phyloP scores from a whole-genome alignment of 2,888 invertebrate genomes.

The Acleris literana region DNA sequence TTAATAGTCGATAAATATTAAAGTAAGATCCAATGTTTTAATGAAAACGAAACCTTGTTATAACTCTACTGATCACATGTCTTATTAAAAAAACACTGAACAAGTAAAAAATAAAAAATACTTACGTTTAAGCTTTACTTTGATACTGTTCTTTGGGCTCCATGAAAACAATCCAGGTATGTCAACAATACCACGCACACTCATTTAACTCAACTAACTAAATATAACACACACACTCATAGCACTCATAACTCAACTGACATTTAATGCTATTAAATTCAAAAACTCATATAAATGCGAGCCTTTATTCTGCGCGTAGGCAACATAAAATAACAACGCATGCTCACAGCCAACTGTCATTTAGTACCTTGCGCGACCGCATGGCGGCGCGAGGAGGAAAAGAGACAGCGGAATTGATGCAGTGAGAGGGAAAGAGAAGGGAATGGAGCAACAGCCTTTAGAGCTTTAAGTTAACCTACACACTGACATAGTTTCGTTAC shows the following conservation, averaged over 20 bases:
- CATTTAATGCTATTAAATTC: neutral
- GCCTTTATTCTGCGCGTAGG: constrained; percentile 30
- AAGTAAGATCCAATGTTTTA: too few species aligned
- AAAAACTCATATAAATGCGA: too few species aligned
- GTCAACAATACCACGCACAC: constrained; percentile 73
- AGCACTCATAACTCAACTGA: constrained; percentile 40
- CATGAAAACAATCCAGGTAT: constrained; percentile 77
- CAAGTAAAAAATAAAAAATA: constrained; percentile 39
- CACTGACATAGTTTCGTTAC: constrained; percentile 56
- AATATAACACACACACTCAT: constrained; percentile 51
- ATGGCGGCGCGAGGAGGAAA: constrained; percentile 56
- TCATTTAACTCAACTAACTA: constrained; percentile 78
- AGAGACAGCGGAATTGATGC: constrained; percentile 43
- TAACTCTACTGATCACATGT: too few species aligned
- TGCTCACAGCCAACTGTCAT: constrained; percentile 77
- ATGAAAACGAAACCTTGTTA: too few species aligned
- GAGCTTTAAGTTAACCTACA: constrained; percentile 57
- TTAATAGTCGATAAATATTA: too few species aligned
- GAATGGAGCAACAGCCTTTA: constrained; percentile 52
- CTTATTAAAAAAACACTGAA: too few species aligned
- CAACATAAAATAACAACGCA: constrained; percentile 48
- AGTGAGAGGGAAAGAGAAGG: constrained; percentile 45
- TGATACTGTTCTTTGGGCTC: constrained; percentile 79
- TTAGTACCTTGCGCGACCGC: constrained; percentile 60
- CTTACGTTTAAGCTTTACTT: constrained; percentile 81